phyloP scores from a whole-genome alignment of 2,888 invertebrate species.

The Cataglyphis livida region DNA sequence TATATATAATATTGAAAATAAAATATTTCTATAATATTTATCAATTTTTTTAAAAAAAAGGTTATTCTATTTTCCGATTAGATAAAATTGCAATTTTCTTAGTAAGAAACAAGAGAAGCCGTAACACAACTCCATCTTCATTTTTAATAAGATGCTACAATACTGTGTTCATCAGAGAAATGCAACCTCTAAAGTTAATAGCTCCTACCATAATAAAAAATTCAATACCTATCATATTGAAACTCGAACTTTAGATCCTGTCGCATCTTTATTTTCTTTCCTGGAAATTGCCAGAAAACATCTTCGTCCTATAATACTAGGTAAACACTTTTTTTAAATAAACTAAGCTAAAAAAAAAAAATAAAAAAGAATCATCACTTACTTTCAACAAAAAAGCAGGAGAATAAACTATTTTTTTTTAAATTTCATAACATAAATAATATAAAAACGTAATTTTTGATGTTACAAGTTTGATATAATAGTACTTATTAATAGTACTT shows the following conservation, averaged over 20 bases:
- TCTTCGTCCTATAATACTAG: neutral
- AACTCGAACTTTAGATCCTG: conserved; percentile 4
- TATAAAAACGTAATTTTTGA: neutral
- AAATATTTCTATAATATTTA: neutral
- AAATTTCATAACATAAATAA: neutral
- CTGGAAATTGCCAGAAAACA: conserved; percentile 3
- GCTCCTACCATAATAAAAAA: neutral
- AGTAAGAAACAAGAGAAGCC: neutral
- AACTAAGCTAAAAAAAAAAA: neutral
- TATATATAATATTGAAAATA: neutral
- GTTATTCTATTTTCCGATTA: neutral
- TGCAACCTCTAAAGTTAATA: neutral
- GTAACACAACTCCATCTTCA: neutral
- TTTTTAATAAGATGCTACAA: neutral
- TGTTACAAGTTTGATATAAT: neutral
- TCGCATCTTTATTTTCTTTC: conserved; percentile 10
- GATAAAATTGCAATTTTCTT: neutral
- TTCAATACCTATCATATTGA: conserved; percentile 6
- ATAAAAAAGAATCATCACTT: neutral
- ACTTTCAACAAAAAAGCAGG: neutral
- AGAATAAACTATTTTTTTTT: neutral
- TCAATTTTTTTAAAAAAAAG: neutral
- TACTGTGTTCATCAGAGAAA: neutral
- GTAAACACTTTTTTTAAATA: conserved; percentile 33
- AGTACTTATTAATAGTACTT: neutral